Evolutionary conservation across 2,888 invertebrate genomes (phyloP), one percentile per base, ranked within the genome.

Genomic region (Schrankia costaestrigalis): DNA sequence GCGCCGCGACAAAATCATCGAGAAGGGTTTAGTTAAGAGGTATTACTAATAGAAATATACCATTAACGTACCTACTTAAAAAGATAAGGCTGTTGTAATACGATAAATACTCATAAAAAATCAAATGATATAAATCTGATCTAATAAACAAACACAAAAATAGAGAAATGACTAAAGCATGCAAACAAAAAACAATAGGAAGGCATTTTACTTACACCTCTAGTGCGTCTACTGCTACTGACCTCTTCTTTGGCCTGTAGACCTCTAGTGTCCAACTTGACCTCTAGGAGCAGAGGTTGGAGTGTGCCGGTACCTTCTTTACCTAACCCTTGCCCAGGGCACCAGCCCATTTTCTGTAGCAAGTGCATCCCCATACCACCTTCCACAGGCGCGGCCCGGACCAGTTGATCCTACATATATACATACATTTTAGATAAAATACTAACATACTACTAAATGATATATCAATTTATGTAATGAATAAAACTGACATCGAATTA

Each of bases 321-420:
- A 19, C 99, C 99, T 31, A 99, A 90, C 13, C 99, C 99, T 78
- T 96, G 96, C 0, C 99, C 99, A 0, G 97, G 97, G 49, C 93
- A 93, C 99, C 99, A 99, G 25, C 99, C 99, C 98, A 99, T 98
- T 90, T 98, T 98, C 88, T 97, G 96, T 26, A 99, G 90, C 44
- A 99, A 90, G 56, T 95, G 94, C 97, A 97, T 97, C 11, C 99
- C 99, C 93, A 98, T 96, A 7, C 98, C 98, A 33, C 97, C 95
- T 28, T 93, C 93, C 1, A 98, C 94, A 0, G 97, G 97, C 37
- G 94, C 93, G n/a, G 97, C 96, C 7, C 92, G 92, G 48, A 92
- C 92, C 51, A 99, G 90, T 84, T 97, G 97, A 87, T 98, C 97
- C 94, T 97, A 91, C 46, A 81, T 63, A 64, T 13, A 38, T 9